phyloP scores from a whole-genome alignment of 2,888 invertebrate species.

The Beris morrisii region DNA sequence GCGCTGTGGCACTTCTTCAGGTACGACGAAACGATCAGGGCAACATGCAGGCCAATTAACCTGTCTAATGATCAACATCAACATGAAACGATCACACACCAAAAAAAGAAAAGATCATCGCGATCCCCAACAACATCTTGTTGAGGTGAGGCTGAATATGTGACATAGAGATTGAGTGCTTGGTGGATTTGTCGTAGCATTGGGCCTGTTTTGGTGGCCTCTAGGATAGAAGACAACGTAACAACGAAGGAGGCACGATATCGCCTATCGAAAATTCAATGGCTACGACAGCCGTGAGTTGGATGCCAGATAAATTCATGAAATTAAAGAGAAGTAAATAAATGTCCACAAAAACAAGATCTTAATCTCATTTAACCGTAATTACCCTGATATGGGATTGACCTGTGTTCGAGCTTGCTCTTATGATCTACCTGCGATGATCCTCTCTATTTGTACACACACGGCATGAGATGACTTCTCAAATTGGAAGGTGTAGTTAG shows the following conservation, averaged over 20 bases:
- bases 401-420: slow-evolving; percentile 48
- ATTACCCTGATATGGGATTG: slow-evolving; percentile 58
- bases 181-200: background rate
- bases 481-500: slow-evolving; percentile 4
- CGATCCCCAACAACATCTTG: background rate
- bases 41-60: slow-evolving; percentile 36
- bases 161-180: background rate
- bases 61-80: slow-evolving; percentile 39
- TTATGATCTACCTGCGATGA: slow-evolving; percentile 20
- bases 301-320: slow-evolving; percentile 52
- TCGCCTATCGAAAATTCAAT: slow-evolving; percentile 4
- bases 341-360: slow-evolving; percentile 57
- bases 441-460: slow-evolving; percentile 20
- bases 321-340: slow-evolving; percentile 58
- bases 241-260: background rate
- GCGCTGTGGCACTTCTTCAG: slow-evolving; percentile 2
- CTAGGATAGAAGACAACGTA: background rate
- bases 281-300: slow-evolving; percentile 18
- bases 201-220: background rate
- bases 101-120: background rate
- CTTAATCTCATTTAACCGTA: slow-evolving; percentile 58
- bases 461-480: slow-evolving; percentile 18
- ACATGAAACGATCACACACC: slow-evolving; percentile 17
- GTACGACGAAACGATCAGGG: slow-evolving; percentile 10
- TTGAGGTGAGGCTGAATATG: background rate